phyloP scores from a whole-genome alignment of 2,888 invertebrate species.

The Hecatera dysodea region DNA sequence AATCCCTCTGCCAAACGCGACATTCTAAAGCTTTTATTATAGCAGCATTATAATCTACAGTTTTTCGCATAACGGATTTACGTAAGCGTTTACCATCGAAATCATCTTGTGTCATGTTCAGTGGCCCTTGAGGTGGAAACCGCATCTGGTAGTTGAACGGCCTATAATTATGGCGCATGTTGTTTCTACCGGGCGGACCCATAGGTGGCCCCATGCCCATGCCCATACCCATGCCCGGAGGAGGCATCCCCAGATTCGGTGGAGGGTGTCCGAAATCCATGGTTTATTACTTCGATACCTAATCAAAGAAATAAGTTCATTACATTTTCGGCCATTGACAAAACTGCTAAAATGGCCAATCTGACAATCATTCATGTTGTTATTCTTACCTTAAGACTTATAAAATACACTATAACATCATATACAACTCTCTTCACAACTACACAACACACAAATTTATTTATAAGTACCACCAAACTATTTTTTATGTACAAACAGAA shows the following conservation, averaged over 20 bases:
- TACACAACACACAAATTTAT: conserved; percentile 73
- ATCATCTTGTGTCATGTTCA: conserved; percentile 96
- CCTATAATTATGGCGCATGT: conserved; percentile 88
- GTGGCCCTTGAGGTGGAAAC: conserved; percentile 89
- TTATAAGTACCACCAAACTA: conserved; percentile 70
- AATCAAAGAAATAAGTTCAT: conserved; percentile 83
- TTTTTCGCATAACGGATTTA: conserved; percentile 99
- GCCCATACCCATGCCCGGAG: conserved; percentile 83
- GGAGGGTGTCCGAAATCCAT: conserved; percentile 89
- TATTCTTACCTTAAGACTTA: conserved; percentile 83
- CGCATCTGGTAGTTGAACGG: conserved; percentile 89
- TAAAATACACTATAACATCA: conserved; percentile 82
- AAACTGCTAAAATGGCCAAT: conserved; percentile 65
- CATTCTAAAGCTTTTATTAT: conserved; percentile 98
- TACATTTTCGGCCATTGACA: conserved; percentile 71
- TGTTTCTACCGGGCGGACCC: conserved; percentile 84
- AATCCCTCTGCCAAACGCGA: conserved; percentile 98
- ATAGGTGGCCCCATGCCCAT: conserved; percentile 79
- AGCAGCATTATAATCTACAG: conserved; percentile 99
- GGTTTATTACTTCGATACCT: conserved; percentile 86
- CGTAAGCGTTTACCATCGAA: conserved; percentile 98
- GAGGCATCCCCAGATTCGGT: conserved; percentile 86
- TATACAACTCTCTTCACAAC: conserved; percentile 76
- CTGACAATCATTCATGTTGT: conserved; percentile 51
- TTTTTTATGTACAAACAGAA: conserved; percentile 71